Conservation (phyloP, 1,140 invertebrate genomes). For the Rhagoletis pomonella region DNA sequence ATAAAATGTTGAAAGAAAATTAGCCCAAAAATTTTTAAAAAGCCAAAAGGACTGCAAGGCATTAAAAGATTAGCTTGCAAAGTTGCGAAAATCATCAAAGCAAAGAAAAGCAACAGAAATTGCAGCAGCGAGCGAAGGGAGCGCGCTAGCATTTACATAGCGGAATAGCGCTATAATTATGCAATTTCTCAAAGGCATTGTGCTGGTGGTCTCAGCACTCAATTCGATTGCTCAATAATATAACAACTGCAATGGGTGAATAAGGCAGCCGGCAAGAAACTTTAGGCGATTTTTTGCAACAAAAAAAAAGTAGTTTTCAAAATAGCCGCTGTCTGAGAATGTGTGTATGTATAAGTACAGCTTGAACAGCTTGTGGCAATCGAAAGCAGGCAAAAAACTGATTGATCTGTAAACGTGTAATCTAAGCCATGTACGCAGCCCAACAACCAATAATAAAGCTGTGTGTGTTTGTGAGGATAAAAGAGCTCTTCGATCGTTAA, state of each 20-base stretch:
- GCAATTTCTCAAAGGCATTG: slow-evolving; percentile 73
- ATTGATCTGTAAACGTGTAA: slow-evolving; percentile 55
- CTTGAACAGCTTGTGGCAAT: background rate
- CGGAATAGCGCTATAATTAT: slow-evolving; percentile 70
- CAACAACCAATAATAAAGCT: background rate
- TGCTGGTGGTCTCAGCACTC: slow-evolving; percentile 66
- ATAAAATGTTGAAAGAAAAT: background rate
- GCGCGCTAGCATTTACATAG: background rate
- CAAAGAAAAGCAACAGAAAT: background rate
- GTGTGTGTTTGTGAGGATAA: background rate
- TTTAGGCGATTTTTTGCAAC: background rate
- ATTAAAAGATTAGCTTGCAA: background rate
- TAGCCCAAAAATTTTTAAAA: background rate
- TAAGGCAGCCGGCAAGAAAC: background rate
- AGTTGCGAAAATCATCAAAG: background rate
- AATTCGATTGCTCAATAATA: background rate
- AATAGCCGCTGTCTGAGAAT: background rate
- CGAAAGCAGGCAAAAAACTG: slow-evolving; percentile 60
- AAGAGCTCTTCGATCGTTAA: background rate
- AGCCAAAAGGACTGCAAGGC: background rate
- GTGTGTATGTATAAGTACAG: background rate
- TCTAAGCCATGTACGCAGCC: background rate
- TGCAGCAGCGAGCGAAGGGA: background rate
- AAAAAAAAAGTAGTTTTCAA: background rate
- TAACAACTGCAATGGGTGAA: background rate